Conservation (phyloP, 1,140 invertebrate species). For the Bombus terrestris region DNA sequence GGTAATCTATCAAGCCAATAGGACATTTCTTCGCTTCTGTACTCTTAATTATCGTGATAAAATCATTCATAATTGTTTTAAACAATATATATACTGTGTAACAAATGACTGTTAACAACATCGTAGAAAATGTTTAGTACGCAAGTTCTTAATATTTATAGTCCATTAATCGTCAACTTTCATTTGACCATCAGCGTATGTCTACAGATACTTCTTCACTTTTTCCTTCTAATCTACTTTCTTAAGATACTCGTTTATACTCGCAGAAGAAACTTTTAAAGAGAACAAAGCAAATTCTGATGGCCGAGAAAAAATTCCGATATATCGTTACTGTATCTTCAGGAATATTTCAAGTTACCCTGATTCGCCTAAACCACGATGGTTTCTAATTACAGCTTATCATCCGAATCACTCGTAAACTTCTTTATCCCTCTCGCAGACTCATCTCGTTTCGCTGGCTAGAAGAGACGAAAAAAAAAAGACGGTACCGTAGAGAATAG, state of each 20-base stretch:
- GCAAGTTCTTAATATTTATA: too few relatives aligned
- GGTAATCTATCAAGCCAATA: too few relatives aligned
- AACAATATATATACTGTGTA: too few relatives aligned
- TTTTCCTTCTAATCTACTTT: background rate
- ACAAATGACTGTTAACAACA: too few relatives aligned
- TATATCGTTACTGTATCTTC: background rate
- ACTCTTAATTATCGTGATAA: too few relatives aligned
- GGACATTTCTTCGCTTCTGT: too few relatives aligned
- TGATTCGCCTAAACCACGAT: background rate
- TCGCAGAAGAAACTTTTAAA: background rate
- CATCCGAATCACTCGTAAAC: conserved; percentile 7
- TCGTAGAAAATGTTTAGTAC: too few relatives aligned
- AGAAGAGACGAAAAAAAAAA: background rate
- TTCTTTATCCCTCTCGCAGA: background rate
- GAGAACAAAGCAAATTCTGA: background rate
- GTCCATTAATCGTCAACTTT: too few relatives aligned
- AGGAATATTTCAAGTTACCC: background rate
- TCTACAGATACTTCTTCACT: too few relatives aligned
- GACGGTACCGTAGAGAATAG: background rate
- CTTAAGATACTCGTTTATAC: background rate
- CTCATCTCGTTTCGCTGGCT: background rate
- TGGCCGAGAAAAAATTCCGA: background rate
- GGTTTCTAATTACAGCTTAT: conserved; percentile 13
- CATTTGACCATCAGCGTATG: too few relatives aligned
- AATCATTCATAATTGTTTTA: too few relatives aligned